These are phyloP conservation scores for Sipha maydis DNA, from an alignment of 2,888 invertebrate genomes.

Conservation along the genomic window DNA sequence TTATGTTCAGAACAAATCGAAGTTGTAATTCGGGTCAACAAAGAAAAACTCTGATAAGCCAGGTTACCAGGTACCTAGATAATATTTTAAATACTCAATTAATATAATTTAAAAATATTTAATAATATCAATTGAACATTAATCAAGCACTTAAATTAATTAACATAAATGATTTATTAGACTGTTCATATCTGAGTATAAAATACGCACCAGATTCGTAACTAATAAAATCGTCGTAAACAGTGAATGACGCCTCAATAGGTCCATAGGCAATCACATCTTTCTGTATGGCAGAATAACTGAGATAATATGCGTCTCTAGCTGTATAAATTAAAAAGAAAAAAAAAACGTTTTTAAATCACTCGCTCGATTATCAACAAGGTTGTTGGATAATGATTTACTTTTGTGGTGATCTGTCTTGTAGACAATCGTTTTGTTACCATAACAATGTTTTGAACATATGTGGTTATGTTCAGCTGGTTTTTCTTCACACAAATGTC, in stretches of 20 bases:
- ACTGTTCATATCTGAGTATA: slow-evolving; percentile 63
- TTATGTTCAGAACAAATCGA: no score
- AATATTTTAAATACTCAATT: no score
- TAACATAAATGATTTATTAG: no score
- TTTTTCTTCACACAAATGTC: background rate
- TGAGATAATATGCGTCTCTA: background rate
- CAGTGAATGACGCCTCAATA: slow-evolving; percentile 88
- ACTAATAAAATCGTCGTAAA: slow-evolving; percentile 83
- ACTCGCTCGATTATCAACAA: no score
- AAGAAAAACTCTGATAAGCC: background rate
- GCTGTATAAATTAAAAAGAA: slow-evolving; percentile 67
- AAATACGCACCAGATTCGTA: slow-evolving; percentile 79
- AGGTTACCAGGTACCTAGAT: no score
- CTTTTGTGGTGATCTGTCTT: background rate
- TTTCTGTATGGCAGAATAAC: slow-evolving; percentile 75
- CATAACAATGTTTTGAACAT: background rate
- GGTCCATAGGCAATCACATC: slow-evolving; percentile 88
- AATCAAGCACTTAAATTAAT: no score
- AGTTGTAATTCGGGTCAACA: no score
- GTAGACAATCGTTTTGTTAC: background rate
- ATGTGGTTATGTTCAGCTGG: background rate
- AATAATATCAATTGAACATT: no score
- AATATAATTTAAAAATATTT: background rate
- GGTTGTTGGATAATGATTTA: background rate
- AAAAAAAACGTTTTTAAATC: slow-evolving; percentile 64